Evolutionary conservation across 2,888 invertebrate genomes (phyloP), one percentile per base, ranked within the genome.

Genomic region (Caenorhabditis wallacei): DNA sequence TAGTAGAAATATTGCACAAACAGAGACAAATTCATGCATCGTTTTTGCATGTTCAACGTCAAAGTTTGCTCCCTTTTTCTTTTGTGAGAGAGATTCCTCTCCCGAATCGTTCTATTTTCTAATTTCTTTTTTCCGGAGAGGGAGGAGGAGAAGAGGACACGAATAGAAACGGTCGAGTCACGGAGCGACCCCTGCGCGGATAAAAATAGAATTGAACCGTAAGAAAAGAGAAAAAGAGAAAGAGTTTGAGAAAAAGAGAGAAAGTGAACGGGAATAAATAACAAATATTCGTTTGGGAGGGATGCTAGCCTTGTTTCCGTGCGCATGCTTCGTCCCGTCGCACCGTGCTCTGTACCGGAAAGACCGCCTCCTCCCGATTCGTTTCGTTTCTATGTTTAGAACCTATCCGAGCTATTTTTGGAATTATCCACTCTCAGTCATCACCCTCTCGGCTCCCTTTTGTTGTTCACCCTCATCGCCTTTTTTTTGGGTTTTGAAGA

Each of bases 161-260:
- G 69, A 69, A 69, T 69, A 69, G 69, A 69, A 69, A 69, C 69
- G 69, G 56, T 69, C 69, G 56, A 57, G 69, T 69, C 69, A 69
- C 69, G 69, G 69, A 69, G 69, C 56, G 69, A 53, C 46, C 57
- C 40, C 56, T 18, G 48, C 43, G 59, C 59, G 61, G 61, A 59
- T 71, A 71, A 71, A 71, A 71, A 71, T 71, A 71, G 71, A 71
- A 61, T 40, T 53, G 54, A 68, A 51, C 64, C 46, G 64, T 20
- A 30, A 48, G 46, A 51, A 66, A 35, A 64, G 48, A 18, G 64
- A 53, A 53, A 26, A 40, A 68, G 56, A 54, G 54, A 68, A 40
- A 30, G 30, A 30, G 30, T n/a, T n/a, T 22, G 53, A 68, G 56
- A 66, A 35, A 64, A 30, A 18, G 64, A 53, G 66, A 26, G 53